A percentile compares a stretch with the other conserved stretches of the same genome.
Conservation (phyloP, 2,113 vertebrate genomes). For the Neotoma lepida region DNA sequence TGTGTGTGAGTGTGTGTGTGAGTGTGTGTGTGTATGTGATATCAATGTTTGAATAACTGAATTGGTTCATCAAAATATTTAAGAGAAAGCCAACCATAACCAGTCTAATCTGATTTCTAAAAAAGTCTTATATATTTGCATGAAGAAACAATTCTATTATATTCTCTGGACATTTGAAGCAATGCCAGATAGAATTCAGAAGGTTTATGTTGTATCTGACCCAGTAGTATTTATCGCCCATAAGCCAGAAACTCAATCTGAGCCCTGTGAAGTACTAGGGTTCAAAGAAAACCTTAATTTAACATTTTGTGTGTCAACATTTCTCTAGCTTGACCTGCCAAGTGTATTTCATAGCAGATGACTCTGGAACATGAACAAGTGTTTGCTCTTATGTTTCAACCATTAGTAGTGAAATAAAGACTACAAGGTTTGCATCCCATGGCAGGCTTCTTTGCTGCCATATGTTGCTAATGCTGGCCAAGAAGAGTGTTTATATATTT, state of each 20-base stretch:
- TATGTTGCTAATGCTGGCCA: conserved; percentile 54
- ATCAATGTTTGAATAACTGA: neutral
- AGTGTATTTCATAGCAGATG: conserved; percentile 61
- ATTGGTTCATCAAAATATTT: neutral
- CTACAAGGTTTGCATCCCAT: conserved; percentile 40
- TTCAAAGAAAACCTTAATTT: conserved; percentile 56
- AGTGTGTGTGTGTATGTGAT: neutral
- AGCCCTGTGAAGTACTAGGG: neutral
- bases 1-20: neutral
- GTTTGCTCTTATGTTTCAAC: conserved; percentile 63
- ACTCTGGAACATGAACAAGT: conserved; percentile 62
- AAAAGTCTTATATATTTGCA: neutral
- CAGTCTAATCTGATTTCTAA: neutral
- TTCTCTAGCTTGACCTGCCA: conserved; percentile 58
- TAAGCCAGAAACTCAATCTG: neutral
- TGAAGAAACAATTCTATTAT: neutral
- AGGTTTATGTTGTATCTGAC: neutral
- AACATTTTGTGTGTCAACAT: conserved; percentile 58
- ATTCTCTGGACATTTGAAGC: neutral
- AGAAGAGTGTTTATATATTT: conserved; percentile 57
- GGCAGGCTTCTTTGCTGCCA: conserved; percentile 39
- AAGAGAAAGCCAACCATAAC: neutral
- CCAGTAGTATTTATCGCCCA: neutral
- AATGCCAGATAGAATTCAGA: neutral
- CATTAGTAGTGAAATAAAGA: conserved; percentile 61